Evolutionary conservation across 2,888 invertebrate species (phyloP), one percentile per base, ranked within the genome.

Genomic region (Hyppa rectilinea): DNA sequence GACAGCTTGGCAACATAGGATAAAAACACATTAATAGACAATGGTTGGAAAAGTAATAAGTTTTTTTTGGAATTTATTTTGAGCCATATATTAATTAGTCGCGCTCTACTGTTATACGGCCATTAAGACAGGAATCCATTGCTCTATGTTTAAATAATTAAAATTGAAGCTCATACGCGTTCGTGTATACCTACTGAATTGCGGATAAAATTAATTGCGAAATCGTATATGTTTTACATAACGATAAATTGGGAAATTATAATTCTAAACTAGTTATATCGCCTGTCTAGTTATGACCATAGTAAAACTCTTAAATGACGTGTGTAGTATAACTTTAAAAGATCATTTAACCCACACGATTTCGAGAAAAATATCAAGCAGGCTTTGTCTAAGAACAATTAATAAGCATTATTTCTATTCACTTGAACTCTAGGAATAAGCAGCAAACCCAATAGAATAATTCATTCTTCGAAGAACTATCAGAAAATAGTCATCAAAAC

Each of bases 401-500:
- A n/a, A n/a, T n/a, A n/a, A n/a, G n/a, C n/a, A n/a, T n/a, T 43
- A 23, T 17, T 20, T 31, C 31, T 31, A 29, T 29, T 31, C 20
- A 29, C 43, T 52, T 29, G 2, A 23, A 20, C 9, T 70, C 34
- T 29, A 36, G 14, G 43, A 61, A 43, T 9, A 62, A 43, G 12
- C 29, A 23, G 49, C 55, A 31, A 72, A 59, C 23, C 10, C n/a
- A 63, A 43, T 45, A 61, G 34, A 65, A 61, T 59, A 40, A 62
- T 36, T 23, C 23, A 64, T 73, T 75, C 49, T 53, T 26, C 56
- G 26, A 20, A 63, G 26, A 40, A 55, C 20, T 61, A 34, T 47
- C 45, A 81, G 61, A 63, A 78, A 63, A 60, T 61, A 64, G 36
- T 49, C 65, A 74, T 66, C 45, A 69, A 65, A 69, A 62, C 38